phyloP scores from a whole-genome alignment of 2,888 invertebrate genomes.

The Alviniconcha strummeri region DNA sequence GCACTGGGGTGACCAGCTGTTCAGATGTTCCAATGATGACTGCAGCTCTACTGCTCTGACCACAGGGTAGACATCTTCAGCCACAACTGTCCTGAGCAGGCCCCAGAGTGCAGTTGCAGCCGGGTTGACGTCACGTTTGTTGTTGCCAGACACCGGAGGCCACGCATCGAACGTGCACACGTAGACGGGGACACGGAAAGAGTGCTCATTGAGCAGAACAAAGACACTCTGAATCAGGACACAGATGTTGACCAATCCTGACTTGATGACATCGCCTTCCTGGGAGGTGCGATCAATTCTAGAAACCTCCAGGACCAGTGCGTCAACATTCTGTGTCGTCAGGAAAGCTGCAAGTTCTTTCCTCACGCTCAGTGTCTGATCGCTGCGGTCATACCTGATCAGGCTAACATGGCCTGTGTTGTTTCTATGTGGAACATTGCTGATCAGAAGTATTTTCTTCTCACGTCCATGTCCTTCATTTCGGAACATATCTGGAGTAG shows the following conservation, averaged over 20 bases:
- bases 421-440: no score
- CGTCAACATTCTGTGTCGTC: not conserved
- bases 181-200: conserved; percentile 14
- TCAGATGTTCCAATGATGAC: not conserved
- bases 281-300: no score
- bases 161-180: conserved; percentile 30
- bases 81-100: conserved; percentile 32
- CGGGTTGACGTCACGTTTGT: conserved; percentile 20
- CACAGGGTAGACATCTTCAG: conserved; percentile 30
- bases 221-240: not conserved
- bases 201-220: not conserved
- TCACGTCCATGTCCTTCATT: not conserved
- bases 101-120: conserved; percentile 40
- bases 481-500: not conserved
- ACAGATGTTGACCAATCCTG: not conserved
- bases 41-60: conserved; percentile 34
- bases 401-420: no score
- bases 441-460: no score
- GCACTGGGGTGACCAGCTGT: not conserved
- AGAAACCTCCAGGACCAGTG: not conserved
- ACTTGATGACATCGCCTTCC: not conserved
- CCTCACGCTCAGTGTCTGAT: no score
- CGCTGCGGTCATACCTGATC: no score
- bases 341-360: not conserved
- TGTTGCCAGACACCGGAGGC: not conserved